Conservation (phyloP, 2,888 invertebrate species). For the Ypsolopha sequella region DNA sequence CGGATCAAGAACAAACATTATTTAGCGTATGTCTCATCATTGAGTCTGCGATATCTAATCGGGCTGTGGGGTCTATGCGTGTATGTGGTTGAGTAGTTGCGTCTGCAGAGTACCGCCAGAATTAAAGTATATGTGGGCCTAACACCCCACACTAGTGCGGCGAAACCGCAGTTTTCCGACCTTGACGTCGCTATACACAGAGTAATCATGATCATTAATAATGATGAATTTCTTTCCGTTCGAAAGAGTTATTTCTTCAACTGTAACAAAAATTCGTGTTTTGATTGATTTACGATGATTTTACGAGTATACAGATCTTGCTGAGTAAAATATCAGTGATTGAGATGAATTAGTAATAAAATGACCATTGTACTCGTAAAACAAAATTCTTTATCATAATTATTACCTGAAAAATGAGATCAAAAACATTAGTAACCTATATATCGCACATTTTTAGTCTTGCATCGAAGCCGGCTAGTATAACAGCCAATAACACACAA, state of each 20-base stretch:
- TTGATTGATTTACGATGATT: no score
- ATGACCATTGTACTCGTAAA: no score
- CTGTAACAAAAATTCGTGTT: neutral
- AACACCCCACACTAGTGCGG: neutral
- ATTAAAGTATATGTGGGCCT: conserved; percentile 2
- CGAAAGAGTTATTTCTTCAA: conserved; percentile 7
- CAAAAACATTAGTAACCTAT: no score
- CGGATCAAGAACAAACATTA: no score
- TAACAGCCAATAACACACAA: no score
- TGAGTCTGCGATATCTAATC: neutral
- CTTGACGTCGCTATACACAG: conserved; percentile 9
- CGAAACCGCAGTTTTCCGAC: conserved; percentile 1
- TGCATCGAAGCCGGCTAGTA: no score
- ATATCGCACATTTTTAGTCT: no score
- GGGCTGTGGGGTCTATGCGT: neutral
- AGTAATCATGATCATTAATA: conserved; percentile 14
- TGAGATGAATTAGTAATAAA: no score
- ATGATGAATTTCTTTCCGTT: conserved; percentile 11
- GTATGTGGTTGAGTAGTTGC: conserved; percentile 1
- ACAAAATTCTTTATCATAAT: no score
- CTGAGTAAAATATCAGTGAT: no score
- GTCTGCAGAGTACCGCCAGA: neutral
- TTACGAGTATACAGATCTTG: no score
- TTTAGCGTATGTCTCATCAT: conserved; percentile 1
- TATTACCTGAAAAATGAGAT: no score